These are phyloP conservation scores for Aleiodes sp. DNA, from an alignment of 1,140 invertebrate genomes.

Conservation along the genomic window DNA sequence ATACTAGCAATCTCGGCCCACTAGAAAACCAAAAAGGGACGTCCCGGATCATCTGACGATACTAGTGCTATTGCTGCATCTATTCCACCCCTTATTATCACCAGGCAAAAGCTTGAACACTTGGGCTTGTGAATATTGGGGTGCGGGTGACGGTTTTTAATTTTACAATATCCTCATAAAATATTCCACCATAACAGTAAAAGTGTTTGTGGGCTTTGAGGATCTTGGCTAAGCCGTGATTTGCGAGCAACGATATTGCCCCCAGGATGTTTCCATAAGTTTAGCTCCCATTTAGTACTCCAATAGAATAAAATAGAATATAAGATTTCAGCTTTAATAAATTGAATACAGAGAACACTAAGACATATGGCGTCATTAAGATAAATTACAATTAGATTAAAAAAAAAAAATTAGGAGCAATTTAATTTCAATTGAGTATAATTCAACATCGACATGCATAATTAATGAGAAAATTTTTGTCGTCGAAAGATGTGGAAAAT, in stretches of 20 bases:
- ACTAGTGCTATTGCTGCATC: constrained; percentile 6
- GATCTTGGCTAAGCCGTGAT: constrained; percentile 54
- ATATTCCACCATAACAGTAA: constrained; percentile 58
- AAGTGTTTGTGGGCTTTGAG: constrained; percentile 43
- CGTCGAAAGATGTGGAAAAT: too few species aligned
- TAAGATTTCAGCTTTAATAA: neutral
- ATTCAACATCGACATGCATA: too few species aligned
- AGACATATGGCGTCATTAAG: neutral
- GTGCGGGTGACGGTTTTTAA: constrained; percentile 59
- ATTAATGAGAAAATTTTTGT: too few species aligned
- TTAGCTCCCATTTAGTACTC: constrained; percentile 30
- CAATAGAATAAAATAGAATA: constrained; percentile 4
- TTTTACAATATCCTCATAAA: constrained; percentile 65
- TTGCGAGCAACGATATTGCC: constrained; percentile 57
- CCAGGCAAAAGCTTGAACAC: constrained; percentile 37
- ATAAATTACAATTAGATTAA: neutral
- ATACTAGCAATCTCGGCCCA: constrained; percentile 6
- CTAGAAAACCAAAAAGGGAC: constrained; percentile 1
- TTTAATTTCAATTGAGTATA: too few species aligned
- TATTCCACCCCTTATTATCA: constrained; percentile 56
- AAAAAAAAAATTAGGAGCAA: too few species aligned
- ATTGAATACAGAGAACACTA: neutral
- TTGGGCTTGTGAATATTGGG: constrained; percentile 33
- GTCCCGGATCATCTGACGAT: constrained; percentile 13
- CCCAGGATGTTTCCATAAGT: constrained; percentile 25